Percentiles rank a stretch among this genome's conserved stretches.
These are phyloP conservation scores for Ostrea denselamellosa DNA, from an alignment of 1,140 invertebrate genomes.

Conservation along the genomic window DNA sequence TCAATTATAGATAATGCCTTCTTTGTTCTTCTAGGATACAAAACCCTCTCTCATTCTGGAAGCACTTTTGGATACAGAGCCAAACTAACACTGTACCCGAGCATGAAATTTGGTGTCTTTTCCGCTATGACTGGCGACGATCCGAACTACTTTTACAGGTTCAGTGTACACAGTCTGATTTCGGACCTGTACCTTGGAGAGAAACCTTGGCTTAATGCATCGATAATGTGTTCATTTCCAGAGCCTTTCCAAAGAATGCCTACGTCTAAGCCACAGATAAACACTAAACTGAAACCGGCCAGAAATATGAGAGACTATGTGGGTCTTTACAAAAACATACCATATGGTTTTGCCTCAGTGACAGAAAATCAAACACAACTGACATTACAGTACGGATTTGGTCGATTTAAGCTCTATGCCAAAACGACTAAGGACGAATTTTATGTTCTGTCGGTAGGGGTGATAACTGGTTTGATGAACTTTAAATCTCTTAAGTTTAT, in stretches of 20 bases:
- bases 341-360: conserved; percentile 50
- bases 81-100: conserved; percentile 59
- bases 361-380: conserved; percentile 27
- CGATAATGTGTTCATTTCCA: conserved; percentile 47
- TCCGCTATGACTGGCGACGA: conserved; percentile 47
- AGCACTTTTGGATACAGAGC: conserved; percentile 63
- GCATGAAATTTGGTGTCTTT: conserved; percentile 46
- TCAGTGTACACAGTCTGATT: conserved; percentile 56
- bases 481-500: conserved; percentile 8
- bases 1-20: background rate
- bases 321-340: conserved; percentile 53
- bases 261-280: conserved; percentile 40
- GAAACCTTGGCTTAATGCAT: conserved; percentile 44
- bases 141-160: conserved; percentile 50
- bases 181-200: conserved; percentile 52
- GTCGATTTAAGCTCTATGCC: conserved; percentile 46
- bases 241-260: conserved; percentile 34
- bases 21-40: conserved; percentile 53
- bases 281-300: conserved; percentile 33
- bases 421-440: conserved; percentile 49
- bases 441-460: conserved; percentile 44
- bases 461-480: conserved; percentile 41
- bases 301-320: conserved; percentile 49
- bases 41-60: conserved; percentile 59
- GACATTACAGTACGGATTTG: conserved; percentile 44